Evolutionary conservation across 2,797 vertebrate genomes (phyloP).

Genomic region (Sus cebifrons): DNA sequence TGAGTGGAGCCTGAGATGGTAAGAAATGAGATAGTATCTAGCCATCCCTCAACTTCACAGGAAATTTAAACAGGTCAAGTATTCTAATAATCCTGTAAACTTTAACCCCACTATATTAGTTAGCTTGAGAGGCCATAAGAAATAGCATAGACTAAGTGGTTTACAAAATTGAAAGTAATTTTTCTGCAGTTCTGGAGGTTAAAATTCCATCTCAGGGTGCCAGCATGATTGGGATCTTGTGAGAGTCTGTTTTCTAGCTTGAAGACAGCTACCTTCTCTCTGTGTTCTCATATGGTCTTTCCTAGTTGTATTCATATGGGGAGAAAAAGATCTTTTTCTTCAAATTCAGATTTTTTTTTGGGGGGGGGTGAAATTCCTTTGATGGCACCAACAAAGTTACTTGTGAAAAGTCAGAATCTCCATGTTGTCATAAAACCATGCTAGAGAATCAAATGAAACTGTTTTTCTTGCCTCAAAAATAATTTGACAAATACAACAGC

Average conservation of each 20-base stretch:
- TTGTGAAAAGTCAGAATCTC: not conserved
- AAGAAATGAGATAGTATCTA: not conserved
- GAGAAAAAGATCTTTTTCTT: not conserved
- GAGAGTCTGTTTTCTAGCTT: not conserved
- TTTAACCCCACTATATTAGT: not conserved
- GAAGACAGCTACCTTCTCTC: not conserved
- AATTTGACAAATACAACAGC: conserved; percentile 38
- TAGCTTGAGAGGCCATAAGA: not conserved
- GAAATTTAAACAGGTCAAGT: not conserved
- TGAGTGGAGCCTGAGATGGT: not conserved
- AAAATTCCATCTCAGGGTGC: not conserved
- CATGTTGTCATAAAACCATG: not conserved
- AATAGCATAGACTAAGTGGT: not conserved
- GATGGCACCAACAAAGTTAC: not conserved
- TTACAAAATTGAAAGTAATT: not conserved
- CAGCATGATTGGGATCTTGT: not conserved
- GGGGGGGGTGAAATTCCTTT: not conserved
- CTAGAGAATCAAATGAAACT: not conserved
- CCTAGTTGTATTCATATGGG: not conserved
- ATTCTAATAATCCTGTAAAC: not conserved
- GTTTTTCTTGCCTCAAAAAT: not conserved
- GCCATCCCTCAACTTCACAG: not conserved
- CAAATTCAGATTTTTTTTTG: not conserved
- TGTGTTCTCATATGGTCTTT: not conserved
- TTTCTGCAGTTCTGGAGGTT: not conserved